Conservation (phyloP, 2,888 invertebrate species). For the Zeuzera pyrina region DNA sequence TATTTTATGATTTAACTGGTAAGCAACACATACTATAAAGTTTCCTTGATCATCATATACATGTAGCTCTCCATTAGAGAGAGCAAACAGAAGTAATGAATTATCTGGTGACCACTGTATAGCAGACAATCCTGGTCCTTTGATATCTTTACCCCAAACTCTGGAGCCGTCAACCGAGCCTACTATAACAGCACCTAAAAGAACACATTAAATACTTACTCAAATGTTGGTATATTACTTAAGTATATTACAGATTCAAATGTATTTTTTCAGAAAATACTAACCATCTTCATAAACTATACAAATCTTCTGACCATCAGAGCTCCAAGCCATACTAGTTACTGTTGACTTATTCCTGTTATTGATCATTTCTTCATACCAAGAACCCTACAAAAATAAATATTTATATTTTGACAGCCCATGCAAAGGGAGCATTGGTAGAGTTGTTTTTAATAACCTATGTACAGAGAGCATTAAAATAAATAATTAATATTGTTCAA, state of each 20-base stretch:
- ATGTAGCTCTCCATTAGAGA: slow-evolving; percentile 93
- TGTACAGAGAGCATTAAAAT: no score
- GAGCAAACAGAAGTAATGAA: slow-evolving; percentile 89
- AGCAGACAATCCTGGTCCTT: slow-evolving; percentile 84
- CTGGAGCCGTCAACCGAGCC: slow-evolving; percentile 98
- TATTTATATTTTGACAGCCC: not conserved
- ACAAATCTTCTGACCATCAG: slow-evolving; percentile 97
- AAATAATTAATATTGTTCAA: no score
- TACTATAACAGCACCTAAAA: slow-evolving; percentile 88
- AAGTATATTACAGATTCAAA: not conserved
- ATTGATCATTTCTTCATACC: slow-evolving; percentile 99
- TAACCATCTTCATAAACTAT: slow-evolving; percentile 98
- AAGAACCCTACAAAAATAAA: slow-evolving; percentile 79
- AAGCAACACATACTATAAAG: slow-evolving; percentile 68
- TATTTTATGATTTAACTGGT: not conserved
- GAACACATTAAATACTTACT: not conserved
- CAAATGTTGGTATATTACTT: not conserved
- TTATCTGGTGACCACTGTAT: slow-evolving; percentile 99
- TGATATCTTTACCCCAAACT: slow-evolving; percentile 98
- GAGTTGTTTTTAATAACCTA: no score
- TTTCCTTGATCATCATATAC: slow-evolving; percentile 95
- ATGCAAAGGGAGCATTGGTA: no score
- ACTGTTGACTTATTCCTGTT: slow-evolving; percentile 98
- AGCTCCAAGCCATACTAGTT: slow-evolving; percentile 97
- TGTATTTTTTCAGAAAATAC: no score